Evolutionary conservation across 1,140 invertebrate species (phyloP).

Genomic region (Protaetia brevitarsis): DNA sequence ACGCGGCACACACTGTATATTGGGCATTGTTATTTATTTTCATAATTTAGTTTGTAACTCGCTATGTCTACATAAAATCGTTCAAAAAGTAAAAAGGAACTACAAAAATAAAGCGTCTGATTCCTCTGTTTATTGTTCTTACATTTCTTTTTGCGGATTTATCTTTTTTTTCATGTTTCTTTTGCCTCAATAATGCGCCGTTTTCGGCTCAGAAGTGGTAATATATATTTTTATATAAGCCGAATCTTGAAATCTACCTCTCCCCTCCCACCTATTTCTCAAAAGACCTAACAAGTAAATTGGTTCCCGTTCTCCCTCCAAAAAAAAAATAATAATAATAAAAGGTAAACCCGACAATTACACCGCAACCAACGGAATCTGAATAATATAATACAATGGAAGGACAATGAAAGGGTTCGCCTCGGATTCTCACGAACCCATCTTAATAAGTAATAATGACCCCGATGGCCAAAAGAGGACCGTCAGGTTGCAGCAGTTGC

Average conservation of each 20-base stretch:
- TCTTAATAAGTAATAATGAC: slow-evolving; percentile 16
- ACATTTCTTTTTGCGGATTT: too few species aligned
- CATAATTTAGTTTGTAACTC: too few species aligned
- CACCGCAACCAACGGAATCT: slow-evolving; percentile 12
- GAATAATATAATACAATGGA: slow-evolving; percentile 10
- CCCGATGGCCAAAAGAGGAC: background rate
- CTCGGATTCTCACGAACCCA: slow-evolving; percentile 7
- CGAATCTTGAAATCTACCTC: background rate
- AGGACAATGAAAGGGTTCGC: slow-evolving; percentile 5
- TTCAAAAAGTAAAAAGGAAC: too few species aligned
- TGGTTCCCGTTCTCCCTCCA: background rate
- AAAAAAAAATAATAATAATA: background rate
- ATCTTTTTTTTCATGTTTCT: background rate
- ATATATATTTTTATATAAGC: slow-evolving; percentile 4
- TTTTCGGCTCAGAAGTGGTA: background rate
- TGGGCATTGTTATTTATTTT: too few species aligned
- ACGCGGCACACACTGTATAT: too few species aligned
- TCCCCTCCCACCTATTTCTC: background rate
- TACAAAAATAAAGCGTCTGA: too few species aligned
- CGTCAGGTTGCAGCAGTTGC: background rate
- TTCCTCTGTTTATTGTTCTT: too few species aligned
- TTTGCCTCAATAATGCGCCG: background rate
- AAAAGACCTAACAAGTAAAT: slow-evolving; percentile 1
- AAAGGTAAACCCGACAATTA: slow-evolving; percentile 10
- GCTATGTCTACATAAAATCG: too few species aligned